A percentile compares a stretch with the other conserved stretches of the same genome.
Conservation (phyloP, 1,140 invertebrate genomes). For the Drosophila pseudoananassae region DNA sequence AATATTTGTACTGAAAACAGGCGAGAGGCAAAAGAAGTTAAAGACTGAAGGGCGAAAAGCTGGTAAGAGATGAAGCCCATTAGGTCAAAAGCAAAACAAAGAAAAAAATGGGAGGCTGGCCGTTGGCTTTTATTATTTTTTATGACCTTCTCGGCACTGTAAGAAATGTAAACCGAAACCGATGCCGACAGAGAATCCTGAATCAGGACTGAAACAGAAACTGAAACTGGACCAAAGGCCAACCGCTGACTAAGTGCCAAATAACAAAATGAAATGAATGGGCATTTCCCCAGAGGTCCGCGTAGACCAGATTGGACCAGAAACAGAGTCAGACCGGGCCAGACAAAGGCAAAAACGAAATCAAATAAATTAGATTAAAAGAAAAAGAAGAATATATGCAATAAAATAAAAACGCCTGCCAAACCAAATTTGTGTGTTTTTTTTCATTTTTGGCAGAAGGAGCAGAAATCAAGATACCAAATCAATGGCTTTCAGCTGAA, state of each 20-base stretch:
- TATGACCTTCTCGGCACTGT: constrained; percentile 39
- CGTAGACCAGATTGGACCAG: neutral
- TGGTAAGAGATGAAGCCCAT: neutral
- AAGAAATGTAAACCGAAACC: constrained; percentile 39
- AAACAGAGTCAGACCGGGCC: neutral
- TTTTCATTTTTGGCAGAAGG: neutral
- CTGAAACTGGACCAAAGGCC: constrained; percentile 27
- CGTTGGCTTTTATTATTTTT: constrained; percentile 55
- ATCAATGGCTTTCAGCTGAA: neutral
- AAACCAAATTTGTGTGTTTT: constrained; percentile 1
- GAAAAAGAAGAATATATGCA: constrained; percentile 58
- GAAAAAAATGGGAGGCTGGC: neutral
- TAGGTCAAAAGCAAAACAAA: neutral
- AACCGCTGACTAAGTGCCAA: constrained; percentile 58
- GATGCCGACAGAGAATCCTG: constrained; percentile 6
- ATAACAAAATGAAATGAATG: constrained; percentile 67
- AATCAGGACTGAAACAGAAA: constrained; percentile 12
- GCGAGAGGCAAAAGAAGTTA: constrained; percentile 5
- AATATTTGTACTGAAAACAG: constrained; percentile 18
- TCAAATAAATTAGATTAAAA: constrained; percentile 73
- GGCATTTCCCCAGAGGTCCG: constrained; percentile 8
- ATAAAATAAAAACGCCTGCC: constrained; percentile 63
- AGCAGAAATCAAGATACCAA: neutral
- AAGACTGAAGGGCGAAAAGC: neutral
- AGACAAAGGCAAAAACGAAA: constrained; percentile 41